These are phyloP conservation scores for Dendrocopos noguchii DNA, from an alignment of 2,113 vertebrate genomes.

Conservation along the genomic window DNA sequence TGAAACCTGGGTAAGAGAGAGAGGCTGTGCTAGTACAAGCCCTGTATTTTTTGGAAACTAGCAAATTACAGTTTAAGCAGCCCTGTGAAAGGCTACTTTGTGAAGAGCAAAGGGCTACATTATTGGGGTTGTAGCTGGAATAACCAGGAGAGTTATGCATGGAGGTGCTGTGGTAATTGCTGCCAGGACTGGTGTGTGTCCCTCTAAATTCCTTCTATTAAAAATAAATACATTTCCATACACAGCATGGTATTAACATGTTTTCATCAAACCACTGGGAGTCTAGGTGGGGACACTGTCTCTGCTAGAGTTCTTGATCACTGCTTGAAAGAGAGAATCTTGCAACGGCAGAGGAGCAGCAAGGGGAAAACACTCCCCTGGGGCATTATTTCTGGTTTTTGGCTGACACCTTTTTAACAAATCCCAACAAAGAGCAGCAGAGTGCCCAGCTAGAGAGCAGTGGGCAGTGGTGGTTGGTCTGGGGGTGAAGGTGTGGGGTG, in stretches of 20 bases:
- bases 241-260: background rate
- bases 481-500: background rate
- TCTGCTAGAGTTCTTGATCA: background rate
- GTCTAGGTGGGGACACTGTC: background rate
- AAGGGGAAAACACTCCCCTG: background rate
- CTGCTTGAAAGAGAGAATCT: background rate
- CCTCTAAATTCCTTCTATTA: too few species aligned
- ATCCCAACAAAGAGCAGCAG: background rate
- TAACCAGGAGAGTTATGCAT: background rate
- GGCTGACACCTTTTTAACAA: background rate
- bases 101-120: background rate
- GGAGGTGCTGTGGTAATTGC: background rate
- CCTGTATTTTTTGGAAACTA: background rate
- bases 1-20: background rate
- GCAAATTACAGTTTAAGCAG: background rate
- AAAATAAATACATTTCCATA: too few species aligned
- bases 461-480: background rate
- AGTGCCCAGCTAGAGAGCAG: background rate
- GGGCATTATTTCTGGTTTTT: background rate
- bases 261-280: background rate
- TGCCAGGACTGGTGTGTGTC: background rate
- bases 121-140: background rate
- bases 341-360: background rate
- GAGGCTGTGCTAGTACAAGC: background rate
- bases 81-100: background rate